Evolutionary conservation across 1,140 invertebrate species (phyloP).

Genomic region (Mylabris phalerata): DNA sequence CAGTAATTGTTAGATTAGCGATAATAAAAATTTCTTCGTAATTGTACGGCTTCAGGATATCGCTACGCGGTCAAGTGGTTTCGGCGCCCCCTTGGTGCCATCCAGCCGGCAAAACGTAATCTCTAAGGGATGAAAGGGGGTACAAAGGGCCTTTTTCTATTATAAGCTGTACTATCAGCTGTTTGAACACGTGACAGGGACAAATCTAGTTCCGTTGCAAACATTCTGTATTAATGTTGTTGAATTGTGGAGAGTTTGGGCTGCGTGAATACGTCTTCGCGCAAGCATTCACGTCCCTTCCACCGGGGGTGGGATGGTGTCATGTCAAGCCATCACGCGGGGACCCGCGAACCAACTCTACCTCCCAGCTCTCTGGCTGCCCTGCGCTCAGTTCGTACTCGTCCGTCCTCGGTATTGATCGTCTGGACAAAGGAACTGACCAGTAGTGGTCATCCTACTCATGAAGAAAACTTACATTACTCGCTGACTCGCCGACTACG

Average conservation of each 20-base stretch:
- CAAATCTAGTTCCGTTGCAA: background rate
- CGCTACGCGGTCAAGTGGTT: too few relatives aligned
- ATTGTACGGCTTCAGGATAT: too few relatives aligned
- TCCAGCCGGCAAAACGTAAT: too few relatives aligned
- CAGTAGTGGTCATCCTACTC: slow-evolving; percentile 31
- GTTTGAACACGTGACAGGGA: slow-evolving; percentile 29
- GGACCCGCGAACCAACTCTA: slow-evolving; percentile 31
- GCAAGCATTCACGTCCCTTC: slow-evolving; percentile 28
- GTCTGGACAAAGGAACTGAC: slow-evolving; percentile 43
- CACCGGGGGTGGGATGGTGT: slow-evolving; percentile 36
- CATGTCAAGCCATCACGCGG: slow-evolving; percentile 42
- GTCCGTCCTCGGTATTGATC: slow-evolving; percentile 41
- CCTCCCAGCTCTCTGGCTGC: slow-evolving; percentile 25
- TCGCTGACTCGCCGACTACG: background rate
- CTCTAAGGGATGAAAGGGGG: background rate
- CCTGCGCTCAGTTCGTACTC: slow-evolving; percentile 34
- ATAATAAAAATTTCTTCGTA: too few relatives aligned
- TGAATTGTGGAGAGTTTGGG: slow-evolving; percentile 14
- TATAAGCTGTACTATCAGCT: slow-evolving; percentile 28
- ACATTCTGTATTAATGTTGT: background rate
- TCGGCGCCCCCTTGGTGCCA: too few relatives aligned
- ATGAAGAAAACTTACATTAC: slow-evolving; percentile 35
- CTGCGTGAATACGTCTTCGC: slow-evolving; percentile 38
- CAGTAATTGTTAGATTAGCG: too few relatives aligned
- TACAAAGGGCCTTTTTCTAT: background rate